Conservation (phyloP, 2,113 vertebrate species). For the Balaenoptera acutorostrata region DNA sequence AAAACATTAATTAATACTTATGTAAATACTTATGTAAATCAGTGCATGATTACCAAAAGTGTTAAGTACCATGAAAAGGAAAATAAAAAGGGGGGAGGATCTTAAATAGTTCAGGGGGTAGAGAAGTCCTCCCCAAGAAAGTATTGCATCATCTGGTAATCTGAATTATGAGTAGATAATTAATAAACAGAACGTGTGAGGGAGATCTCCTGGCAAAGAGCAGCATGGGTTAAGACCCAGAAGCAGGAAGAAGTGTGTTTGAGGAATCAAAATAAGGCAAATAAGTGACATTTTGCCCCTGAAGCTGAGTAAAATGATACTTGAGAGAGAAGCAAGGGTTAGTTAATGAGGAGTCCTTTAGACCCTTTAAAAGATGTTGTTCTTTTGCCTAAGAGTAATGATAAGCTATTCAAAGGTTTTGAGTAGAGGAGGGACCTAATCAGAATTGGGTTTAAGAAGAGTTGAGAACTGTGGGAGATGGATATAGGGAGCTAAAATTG, state of each 20-base stretch:
- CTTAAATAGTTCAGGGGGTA: background rate
- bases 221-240: background rate
- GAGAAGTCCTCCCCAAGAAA: background rate
- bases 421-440: background rate
- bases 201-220: background rate
- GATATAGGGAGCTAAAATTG: background rate
- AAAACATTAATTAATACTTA: background rate
- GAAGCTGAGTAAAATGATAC: background rate
- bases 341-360: background rate
- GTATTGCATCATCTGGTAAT: background rate
- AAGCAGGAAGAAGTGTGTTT: background rate
- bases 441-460: background rate
- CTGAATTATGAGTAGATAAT: background rate
- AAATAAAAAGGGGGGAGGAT: background rate
- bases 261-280: background rate
- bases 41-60: background rate
- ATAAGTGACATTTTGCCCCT: background rate
- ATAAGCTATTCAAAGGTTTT: background rate
- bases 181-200: background rate
- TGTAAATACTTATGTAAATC: background rate
- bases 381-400: background rate
- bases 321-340: background rate
- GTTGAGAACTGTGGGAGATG: background rate
- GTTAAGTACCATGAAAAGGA: background rate
- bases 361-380: background rate